Evolutionary conservation across 2,888 invertebrate species (phyloP), one percentile per base, ranked within the genome.

Genomic region (Acanthosepion esculentum): DNA sequence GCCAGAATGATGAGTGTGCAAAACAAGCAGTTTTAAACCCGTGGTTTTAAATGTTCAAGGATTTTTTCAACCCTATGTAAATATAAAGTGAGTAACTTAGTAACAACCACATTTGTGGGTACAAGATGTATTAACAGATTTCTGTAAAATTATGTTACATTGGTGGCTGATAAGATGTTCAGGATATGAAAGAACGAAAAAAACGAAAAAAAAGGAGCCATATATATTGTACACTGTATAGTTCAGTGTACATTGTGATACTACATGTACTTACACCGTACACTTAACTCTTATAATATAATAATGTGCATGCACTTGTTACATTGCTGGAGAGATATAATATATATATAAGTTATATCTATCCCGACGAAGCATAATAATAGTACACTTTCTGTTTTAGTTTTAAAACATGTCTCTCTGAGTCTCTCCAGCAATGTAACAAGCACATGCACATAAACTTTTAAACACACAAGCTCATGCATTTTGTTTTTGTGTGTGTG

Each of bases 81-180:
- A 50, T 50, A 41, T 41, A 50, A 15, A 50, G 50, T 50, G 8
- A 12, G 10, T 15, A 50, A 15, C 50, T 50, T 50, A 50, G 8
- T 50, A 12, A 15, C 50, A 50, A 50, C 50, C 8, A 50, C 50
- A 50, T 50, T 50, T 59, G 23, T 20, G 23, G 6, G 20, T 23
- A 23, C 41, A 59, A 33, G 10, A n/a, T n/a, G 33, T 15, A 78
- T 33, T n/a, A 78, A n/a, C n/a, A 15, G 78, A 78, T n/a, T n/a
- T 4, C n/a, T 78, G n/a, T 78, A 78, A 78, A n/a, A 23, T 20
- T 59, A n/a, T 33, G 78, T 33, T 78, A 78, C 78, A n/a, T 4
- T 15, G n/a, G n/a, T 2, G 78, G n/a, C 12, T 0, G n/a, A 12
- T n/a, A 12, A 8, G 0, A n/a, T 10, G n/a, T 8, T 6, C 3